Evolutionary conservation across 2,797 vertebrate genomes (phyloP), one percentile per base, ranked within the genome.

Genomic region (Coilia nasus): DNA sequence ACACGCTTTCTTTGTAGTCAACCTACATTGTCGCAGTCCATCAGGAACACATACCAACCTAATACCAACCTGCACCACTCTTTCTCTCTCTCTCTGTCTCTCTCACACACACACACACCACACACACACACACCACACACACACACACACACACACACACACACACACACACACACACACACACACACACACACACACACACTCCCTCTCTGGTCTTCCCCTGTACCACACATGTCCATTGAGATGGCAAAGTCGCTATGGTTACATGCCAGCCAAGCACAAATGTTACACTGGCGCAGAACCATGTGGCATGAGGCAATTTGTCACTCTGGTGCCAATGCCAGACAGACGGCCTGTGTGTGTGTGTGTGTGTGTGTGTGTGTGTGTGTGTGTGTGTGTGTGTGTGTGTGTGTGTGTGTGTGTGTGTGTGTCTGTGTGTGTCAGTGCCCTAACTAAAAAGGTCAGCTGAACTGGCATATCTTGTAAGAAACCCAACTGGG

Each of bases 181-280:
- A 50, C 81, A 54, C 59, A 59, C 81, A 82, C 81, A 71, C 75
- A 80, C 82, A 78, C 84, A 82, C 78, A 87, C 75, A 85, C 46
- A 57, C 54, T 67, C 60, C 81, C 50, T 54, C 9, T 54, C 9
- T 54, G 50, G 50, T 54, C 9, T 54, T 54, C 7, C 7, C 50
- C 50, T 54, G 25, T 14, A 12, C 23, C 62, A 67, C 62, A 67
- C 23, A 14, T 15, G 62, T 7, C 25, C 62, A 67, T 28, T 67
- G 23, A 67, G 11, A 67, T 67, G 62, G 62, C 23, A 11, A 25
- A 1, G 25, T 67, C 62, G 23, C 62, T 12, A 67, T 67, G 62
- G 62, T 28, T 28, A 67, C 23, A 23, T 14, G 23, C 57, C 62
- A 25, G 62, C 23, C 62, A 67, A 9, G 23, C 17, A 10, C 62